Evolutionary conservation across 2,113 vertebrate species (phyloP), one percentile per base, ranked within the genome.

Genomic region (Psittacara wagleri): DNA sequence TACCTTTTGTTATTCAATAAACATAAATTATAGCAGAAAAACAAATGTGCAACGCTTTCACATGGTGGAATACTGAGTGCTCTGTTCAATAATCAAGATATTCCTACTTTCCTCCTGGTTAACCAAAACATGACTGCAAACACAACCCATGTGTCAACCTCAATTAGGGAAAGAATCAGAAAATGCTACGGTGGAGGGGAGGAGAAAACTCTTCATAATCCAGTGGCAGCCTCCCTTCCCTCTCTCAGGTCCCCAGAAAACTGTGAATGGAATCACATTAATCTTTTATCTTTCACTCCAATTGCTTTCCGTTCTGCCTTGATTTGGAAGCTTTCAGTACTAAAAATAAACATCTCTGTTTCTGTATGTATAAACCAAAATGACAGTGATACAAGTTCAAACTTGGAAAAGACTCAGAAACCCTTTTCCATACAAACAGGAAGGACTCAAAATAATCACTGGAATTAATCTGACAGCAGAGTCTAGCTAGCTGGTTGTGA

Each of bases 291-390:
- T 80, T 83, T 67, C 79, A 70, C 31, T 94, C 33, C 83, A 88
- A 61, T 31, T 2, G 11, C 67, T 64, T 86, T 75, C 37, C 33
- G 59, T 91, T 96, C 79, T 95, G 82, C 52, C 51, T 86, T 92
- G 79, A 92, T 85, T 91, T 95, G 72, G 88, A 96, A 96, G 51
- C 55, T 90, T 86, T 70, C 78, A 80, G 51, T 51, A 81, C 76
- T 81, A 83, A 95, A 94, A 96, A 80, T 74, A 92, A 95, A 51
- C 0, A 25, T 77, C 75, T 94, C 27, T 0, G 44, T 93, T 90
- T 81, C 91, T 10, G 5, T 69, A 77, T 70, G 20, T 77, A 88
- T 69, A 92, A 94, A 93, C 6, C 55, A 90, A 86, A 86, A 83
- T 52, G 48, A 94, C 49, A 86, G 81, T 2, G 37, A 90, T 83